Base-by-base conservation (phyloP, 2,113 vertebrate genomes). In the Siniperca knerii region DNA sequence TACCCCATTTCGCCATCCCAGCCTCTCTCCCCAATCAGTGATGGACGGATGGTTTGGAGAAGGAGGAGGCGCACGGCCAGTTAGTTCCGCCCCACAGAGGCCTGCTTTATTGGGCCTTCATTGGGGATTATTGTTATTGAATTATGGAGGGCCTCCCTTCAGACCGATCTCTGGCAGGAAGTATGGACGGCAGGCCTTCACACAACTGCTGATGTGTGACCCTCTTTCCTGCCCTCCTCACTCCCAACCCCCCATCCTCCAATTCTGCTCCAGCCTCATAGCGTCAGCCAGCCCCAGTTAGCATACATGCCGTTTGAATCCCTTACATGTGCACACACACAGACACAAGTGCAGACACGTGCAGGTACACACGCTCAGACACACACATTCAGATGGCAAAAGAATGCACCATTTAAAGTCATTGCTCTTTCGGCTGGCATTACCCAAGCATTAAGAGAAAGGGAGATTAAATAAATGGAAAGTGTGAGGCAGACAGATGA, bases 51-150 rank as follows among this genome's bases (percentile, higher is more conserved):
- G 86, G 76, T 90, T 91, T 64, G 58, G 75, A 75, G 84, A 77
- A 87, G 90, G 83, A 88, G 92, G 91, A 75, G 86, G 87, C 33
- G 55, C 86, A 70, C 37, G 79, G 87, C 87, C 91, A 54, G 93
- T 95, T 93, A 89, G 94, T 92, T 94, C 89, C 85, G 42, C 88
- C 90, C 92, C 84, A 77, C 82, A 82, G 89, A 89, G 42, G 82
- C 37, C 82, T 84, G 87, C 90, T 93, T 94, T 92, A 92, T 93
- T 92, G 88, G 90, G 89, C 89, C 81, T 92, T 94, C 93, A 95
- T 92, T 94, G 93, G 92, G 94, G 94, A 95, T 96, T 95, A 94
- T 94, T 94, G 93, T 95, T 95, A 95, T 96, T 95, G 94, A 95
- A 95, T 96, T 95, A 96, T 94, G 92, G 90, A 86, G 90, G 90